phyloP scores from a whole-genome alignment of 1,140 invertebrate genomes.

The Calycopis cecrops region DNA sequence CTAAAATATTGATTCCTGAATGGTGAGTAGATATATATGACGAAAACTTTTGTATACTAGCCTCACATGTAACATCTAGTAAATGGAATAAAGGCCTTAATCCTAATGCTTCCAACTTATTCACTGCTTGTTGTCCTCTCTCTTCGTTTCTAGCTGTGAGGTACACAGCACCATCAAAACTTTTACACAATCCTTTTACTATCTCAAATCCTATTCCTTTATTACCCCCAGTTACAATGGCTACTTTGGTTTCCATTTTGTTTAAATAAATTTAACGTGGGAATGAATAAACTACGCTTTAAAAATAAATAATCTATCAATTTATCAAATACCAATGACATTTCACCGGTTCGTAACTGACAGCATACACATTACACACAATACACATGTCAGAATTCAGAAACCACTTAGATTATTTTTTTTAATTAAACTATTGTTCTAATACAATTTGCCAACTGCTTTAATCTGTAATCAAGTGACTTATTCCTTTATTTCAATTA shows the following conservation, averaged over 20 bases:
- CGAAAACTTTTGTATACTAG: constrained; percentile 78
- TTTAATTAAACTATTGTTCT: too few species aligned
- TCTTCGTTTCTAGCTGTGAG: constrained; percentile 79
- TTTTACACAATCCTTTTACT: constrained; percentile 79
- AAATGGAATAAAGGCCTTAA: constrained; percentile 79
- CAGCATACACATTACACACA: too few species aligned
- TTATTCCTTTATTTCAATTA: too few species aligned
- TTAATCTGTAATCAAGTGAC: too few species aligned
- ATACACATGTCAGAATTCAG: too few species aligned
- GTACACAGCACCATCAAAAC: constrained; percentile 80
- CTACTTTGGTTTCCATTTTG: constrained; percentile 74
- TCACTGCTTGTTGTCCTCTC: constrained; percentile 77
- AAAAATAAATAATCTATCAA: constrained; percentile 60
- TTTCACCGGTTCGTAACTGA: constrained; percentile 21
- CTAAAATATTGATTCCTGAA: constrained; percentile 85
- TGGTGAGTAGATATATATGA: constrained; percentile 79
- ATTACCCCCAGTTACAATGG: constrained; percentile 83
- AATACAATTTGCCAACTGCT: too few species aligned
- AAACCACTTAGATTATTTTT: too few species aligned
- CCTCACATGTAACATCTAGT: constrained; percentile 79
- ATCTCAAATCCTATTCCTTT: constrained; percentile 87
- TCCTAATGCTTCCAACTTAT: constrained; percentile 71
- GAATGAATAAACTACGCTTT: constrained; percentile 47
- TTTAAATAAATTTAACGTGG: constrained; percentile 47
- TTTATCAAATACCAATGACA: constrained; percentile 42